Evolutionary conservation across 1,140 invertebrate species (phyloP).

Genomic region (Drosophila kurseongensis): DNA sequence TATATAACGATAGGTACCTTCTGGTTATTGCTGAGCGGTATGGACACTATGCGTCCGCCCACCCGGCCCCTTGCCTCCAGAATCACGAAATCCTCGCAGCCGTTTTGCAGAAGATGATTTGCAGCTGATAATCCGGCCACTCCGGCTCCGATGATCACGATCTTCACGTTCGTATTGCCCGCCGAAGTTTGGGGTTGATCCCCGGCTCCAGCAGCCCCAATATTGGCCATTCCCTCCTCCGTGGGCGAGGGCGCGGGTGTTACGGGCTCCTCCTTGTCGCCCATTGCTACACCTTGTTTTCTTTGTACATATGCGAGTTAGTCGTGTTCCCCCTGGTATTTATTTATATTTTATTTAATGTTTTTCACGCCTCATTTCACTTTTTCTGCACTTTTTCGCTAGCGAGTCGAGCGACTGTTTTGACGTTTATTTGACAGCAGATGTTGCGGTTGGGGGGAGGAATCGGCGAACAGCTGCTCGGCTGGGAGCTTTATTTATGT

Average conservation of each 20-base stretch:
- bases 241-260: constrained; percentile 78
- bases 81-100: constrained; percentile 91
- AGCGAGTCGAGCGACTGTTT: constrained; percentile 50
- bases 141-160: constrained; percentile 94
- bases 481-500: neutral
- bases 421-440: constrained; percentile 69
- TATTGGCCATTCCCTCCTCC: constrained; percentile 59
- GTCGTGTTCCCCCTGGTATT: constrained; percentile 1
- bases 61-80: constrained; percentile 92
- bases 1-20: constrained; percentile 83
- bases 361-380: constrained; percentile 47
- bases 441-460: neutral
- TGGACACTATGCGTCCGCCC: constrained; percentile 92
- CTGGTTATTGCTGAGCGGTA: constrained; percentile 88
- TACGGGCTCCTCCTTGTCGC: constrained; percentile 64
- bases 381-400: constrained; percentile 40
- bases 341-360: constrained; percentile 18
- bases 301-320: constrained; percentile 43
- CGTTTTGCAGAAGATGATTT: constrained; percentile 93
- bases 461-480: constrained; percentile 27
- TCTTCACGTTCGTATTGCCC: constrained; percentile 85
- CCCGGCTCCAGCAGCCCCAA: constrained; percentile 34
- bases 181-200: constrained; percentile 7
- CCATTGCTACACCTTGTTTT: constrained; percentile 43
- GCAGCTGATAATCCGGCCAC: constrained; percentile 94